Base-by-base conservation (phyloP, 2,113 vertebrate genomes). In the Odobenus rosmarus region DNA sequence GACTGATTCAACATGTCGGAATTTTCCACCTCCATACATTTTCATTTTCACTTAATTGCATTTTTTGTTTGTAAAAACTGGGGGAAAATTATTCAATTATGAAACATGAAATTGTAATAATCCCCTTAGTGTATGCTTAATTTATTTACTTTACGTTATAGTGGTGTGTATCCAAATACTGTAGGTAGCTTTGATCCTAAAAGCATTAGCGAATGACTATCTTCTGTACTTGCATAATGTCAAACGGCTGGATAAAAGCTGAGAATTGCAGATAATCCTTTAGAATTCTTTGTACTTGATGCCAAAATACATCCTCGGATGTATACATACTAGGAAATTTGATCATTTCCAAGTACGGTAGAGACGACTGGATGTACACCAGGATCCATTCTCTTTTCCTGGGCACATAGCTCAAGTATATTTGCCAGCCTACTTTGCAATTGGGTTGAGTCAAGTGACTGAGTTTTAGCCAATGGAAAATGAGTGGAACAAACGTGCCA, bases 41-140 rank as follows among this genome's bases (percentile, higher is more conserved):
- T 98, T 97, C 95, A 98, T 98, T 97, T 97, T 64, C 96, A 97
- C 97, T 98, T 99, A 96, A 97, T 98, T 98, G 88, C 90, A 93
- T 97, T 93, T 95, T 97, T 61, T 76, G 90, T 89, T 97, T 96
- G 36, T 88, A 96, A 90, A 98, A 97, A 88, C 82, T 95, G 5
- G n/a, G 57, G 36, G 69, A 14, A 49, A 84, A 80, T 87, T 95
- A 96, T 92, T 95, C 31, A 67, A 51, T 96, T 96, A 83, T 93
- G 71, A 93, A 95, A 82, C 72, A 93, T 15, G 11, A 71, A 72
- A 97, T 64, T 96, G 9, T 90, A 96, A 95, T 95, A 92, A 95
- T 95, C 15, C 16, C 26, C 7, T 79, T 88, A 88, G 87, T 93
- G 28, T 71, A 76, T 85, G 26, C 7, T 89, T 96, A 86, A 93